Base-by-base conservation (phyloP, 2,888 invertebrate genomes). In the Toxonevra muliebris region DNA sequence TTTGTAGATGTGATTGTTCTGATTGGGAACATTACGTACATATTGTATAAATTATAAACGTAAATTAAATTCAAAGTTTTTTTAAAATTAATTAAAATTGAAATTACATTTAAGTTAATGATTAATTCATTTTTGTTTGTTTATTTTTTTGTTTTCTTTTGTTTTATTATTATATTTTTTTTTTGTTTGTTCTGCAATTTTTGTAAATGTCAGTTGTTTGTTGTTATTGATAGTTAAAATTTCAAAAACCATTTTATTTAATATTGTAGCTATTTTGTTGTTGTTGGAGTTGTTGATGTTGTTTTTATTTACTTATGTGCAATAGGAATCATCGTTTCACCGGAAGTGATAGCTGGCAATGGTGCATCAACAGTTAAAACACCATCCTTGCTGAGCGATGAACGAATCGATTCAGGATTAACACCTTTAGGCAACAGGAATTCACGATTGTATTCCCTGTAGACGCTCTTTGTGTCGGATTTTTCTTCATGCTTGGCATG, bases 401-500 rank as follows among this genome's bases (percentile, higher is more conserved):
- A 97, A 86, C 95, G 95, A 87, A 98, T 97, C 74, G 91, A 91
- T 87, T 98, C 98, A 0, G 97, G 97, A 86, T 97, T 96, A 69
- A 97, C 96, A 78, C 97, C 97, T 86, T 96, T 95, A 8, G 98
- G 98, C 84, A 98, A 87, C 84, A 97, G 88, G 89, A 98, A 98
- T 87, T 97, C 97, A 76, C 97, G 91, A 87, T 97, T 97, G 90
- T 98, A 98, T 87, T 98, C 98, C 87, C 97, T 91, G 90, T 96
- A 98, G 71, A 97, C 96, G 54, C 96, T 95, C 87, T 97, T 96
- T 82, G 94, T 95, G 86, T 97, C 96, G 62, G 95, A 92, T 87
- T 97, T 97, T 87, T 98, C 98, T 86, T 98, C 97, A 87, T 98
- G 98, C 87, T 97, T 97, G 71, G 98, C 98, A 84, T 97, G 96